Evolutionary conservation across 1,140 invertebrate genomes (phyloP), one percentile per base, ranked within the genome.

Genomic region (Alviniconcha marisindica): DNA sequence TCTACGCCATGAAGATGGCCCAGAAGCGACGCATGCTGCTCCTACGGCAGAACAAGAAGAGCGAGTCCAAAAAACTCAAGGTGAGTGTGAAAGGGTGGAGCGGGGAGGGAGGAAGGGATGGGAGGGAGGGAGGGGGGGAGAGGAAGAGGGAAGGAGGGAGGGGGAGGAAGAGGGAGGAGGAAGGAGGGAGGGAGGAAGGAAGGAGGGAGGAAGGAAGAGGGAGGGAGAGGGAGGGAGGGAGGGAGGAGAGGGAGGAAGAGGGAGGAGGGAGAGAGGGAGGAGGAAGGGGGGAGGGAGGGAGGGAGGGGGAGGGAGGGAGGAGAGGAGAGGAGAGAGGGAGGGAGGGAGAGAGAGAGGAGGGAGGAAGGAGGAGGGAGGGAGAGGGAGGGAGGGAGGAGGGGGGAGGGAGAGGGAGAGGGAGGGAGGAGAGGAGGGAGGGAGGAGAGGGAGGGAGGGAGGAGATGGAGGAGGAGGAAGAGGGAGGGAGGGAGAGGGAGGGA

Each of bases 21-120:
- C 96, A 98, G 92, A 94, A 95, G 60, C 95, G 97, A 21, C 85
- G 97, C 28, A 95, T 96, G 88, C 95, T 96, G 90, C 94, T 98
- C 15, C 96, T 98, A 89, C 96, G 96, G 81, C 97, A 97, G 90
- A 97, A 97, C 91, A 94, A 96, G 82, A 97, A 96, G 90, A 96
- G 95, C 85, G 97, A 97, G 93, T 97, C 96, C 92, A 96, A 96
- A 91, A 96, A 96, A 88, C 93, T 96, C 74, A 94, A 92, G 77
- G 98, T 97, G 90, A 96, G 96, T 5, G 10, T 12, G 56, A n/a
- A n/a, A n/a, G 56, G 56, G 63, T 33, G 5, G 56, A n/a, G 98
- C 98, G 89, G 97, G 97, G 89, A 98, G 97, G 3, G 98, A 97
- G 0, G 92, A 98, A 2, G 98, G 98, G 97, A 93, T 98, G 3